Conservation (phyloP, 2,797 vertebrate species). For the Holocentrus rufus region DNA sequence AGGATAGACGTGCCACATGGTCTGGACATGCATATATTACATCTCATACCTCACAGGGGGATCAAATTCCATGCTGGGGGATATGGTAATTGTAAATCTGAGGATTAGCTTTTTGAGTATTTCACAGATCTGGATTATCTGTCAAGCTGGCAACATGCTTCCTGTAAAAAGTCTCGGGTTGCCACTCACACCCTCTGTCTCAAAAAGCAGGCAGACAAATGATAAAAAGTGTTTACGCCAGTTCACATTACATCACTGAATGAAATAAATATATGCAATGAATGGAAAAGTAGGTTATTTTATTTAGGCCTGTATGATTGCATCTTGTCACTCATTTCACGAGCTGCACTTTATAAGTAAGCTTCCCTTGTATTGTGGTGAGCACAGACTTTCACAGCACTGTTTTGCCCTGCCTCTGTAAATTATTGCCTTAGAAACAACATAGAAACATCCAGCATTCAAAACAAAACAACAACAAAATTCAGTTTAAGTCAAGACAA, state of each 20-base stretch:
- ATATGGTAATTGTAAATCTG: slow-evolving; percentile 61
- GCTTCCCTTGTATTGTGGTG: too few relatives aligned
- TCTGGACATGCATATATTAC: slow-evolving; percentile 50
- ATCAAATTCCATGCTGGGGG: slow-evolving; percentile 40
- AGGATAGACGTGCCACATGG: slow-evolving; percentile 44
- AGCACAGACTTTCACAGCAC: background rate
- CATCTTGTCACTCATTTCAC: background rate
- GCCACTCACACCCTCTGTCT: slow-evolving; percentile 30
- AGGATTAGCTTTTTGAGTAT: slow-evolving; percentile 62
- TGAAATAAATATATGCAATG: slow-evolving; percentile 17
- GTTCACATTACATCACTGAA: background rate
- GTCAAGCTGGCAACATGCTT: slow-evolving; percentile 48
- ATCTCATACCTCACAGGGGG: slow-evolving; percentile 54
- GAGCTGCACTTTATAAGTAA: background rate
- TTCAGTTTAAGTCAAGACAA: too few relatives aligned
- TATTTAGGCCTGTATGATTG: background rate
- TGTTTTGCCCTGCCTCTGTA: background rate
- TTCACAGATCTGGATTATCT: slow-evolving; percentile 64
- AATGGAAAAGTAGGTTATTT: background rate
- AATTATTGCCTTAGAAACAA: slow-evolving; percentile 8
- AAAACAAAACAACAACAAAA: too few relatives aligned
- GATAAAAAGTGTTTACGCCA: background rate
- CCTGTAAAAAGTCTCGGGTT: slow-evolving; percentile 24
- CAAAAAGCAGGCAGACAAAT: slow-evolving; percentile 35
- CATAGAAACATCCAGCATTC: background rate